Base-by-base conservation (phyloP, 2,888 invertebrate genomes). In the Agrypnus murinus region DNA sequence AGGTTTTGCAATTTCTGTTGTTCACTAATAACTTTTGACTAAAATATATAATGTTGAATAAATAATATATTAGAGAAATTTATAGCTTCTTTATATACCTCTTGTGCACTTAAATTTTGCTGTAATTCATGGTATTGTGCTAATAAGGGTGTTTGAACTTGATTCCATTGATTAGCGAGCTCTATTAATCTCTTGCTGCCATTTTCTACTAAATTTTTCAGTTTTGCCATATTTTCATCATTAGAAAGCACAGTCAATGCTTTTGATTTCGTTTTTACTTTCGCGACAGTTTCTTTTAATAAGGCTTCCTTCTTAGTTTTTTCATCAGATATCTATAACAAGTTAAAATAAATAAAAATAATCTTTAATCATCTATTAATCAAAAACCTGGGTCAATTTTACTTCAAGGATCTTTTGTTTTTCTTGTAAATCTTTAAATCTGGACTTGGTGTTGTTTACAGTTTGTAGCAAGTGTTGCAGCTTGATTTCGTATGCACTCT, bases 111-210 rank as follows among this genome's bases (percentile, higher is more conserved):
- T 78, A 77, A 82, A 77, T 72, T 77, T 15, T 72, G 72, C 65
- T 77, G 67, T 48, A 83, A 68, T 14, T 81, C 86, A 53, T 89
- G 84, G 79, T 90, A 90, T 76, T 90, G 87, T 74, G 90, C 87
- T 25, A 92, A 85, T 10, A 94, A 83, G 0, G 93, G 92, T 31
- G 86, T 87, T 74, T 92, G 87, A 79, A 93, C 92, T 59, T 90
- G 89, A 78, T 92, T 91, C 94, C 94, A 95, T 78, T 94, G 92
- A 67, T 88, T 88, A 3, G 90, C 90, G 58, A 94, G 83, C 65
- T 87, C 88, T 25, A 90, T 85, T 36, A 93, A 84, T 78, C 91
- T 88, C 78, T 90, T 90, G 57, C 89, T 88, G 72, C 90, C 90
- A 15, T 87, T 86, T 71, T 91, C 90, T 15, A 93, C 88, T 12